Evolutionary conservation across 2,888 invertebrate species (phyloP).

Genomic region (Chouioia cunea): DNA sequence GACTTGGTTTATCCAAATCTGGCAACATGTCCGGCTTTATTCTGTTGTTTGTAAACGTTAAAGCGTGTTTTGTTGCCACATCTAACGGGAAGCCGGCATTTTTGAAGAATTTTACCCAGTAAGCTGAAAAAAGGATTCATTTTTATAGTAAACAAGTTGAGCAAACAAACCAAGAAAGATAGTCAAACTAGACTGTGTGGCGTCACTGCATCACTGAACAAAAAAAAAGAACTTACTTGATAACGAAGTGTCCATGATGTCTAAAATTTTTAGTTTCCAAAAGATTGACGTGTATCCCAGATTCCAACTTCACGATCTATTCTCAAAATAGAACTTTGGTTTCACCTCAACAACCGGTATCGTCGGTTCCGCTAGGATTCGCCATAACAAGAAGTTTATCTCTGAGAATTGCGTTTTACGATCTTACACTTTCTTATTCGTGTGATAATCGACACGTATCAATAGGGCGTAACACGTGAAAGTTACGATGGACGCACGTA

Average conservation of each 20-base stretch:
- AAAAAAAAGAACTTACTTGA: constrained; percentile 30
- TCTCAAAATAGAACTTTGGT: constrained; percentile 40
- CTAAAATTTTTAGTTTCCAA: background rate
- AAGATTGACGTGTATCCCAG: background rate
- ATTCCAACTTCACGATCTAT: background rate
- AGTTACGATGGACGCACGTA: background rate
- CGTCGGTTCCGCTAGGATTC: background rate
- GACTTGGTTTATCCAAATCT: constrained; percentile 88
- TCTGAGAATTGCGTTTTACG: no score
- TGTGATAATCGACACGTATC: no score
- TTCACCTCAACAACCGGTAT: background rate
- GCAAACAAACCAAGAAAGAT: background rate
- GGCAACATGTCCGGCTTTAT: constrained; percentile 88
- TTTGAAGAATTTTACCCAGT: constrained; percentile 90
- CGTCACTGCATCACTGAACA: background rate
- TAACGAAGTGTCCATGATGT: constrained; percentile 42
- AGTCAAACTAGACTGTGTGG: background rate
- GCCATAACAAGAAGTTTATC: background rate
- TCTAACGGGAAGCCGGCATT: constrained; percentile 86
- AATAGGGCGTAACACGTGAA: background rate
- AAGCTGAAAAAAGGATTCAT: constrained; percentile 67
- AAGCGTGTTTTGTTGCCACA: constrained; percentile 85
- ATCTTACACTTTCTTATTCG: background rate
- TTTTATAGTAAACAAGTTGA: background rate
- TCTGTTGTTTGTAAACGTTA: constrained; percentile 87